Evolutionary conservation across 2,888 invertebrate genomes (phyloP).

Genomic region (Dynastes grantii): DNA sequence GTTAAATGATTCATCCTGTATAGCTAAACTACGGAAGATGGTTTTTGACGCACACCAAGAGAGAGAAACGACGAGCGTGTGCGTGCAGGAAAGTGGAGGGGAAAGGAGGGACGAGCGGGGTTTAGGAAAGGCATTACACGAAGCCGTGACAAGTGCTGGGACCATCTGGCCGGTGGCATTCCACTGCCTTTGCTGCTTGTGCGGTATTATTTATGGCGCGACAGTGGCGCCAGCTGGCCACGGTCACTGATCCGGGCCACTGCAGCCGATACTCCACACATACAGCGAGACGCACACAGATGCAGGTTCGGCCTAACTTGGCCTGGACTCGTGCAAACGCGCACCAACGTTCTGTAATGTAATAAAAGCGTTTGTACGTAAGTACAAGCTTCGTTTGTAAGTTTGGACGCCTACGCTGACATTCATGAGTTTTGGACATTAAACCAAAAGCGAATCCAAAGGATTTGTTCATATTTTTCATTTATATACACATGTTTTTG

Average conservation of each 20-base stretch:
- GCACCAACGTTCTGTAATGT: slow-evolving; percentile 1
- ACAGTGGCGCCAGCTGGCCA: slow-evolving; percentile 71
- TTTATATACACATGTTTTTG: too few relatives aligned
- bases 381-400: too few relatives aligned
- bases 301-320: not conserved
- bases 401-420: too few relatives aligned
- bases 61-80: slow-evolving; percentile 6
- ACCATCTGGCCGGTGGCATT: slow-evolving; percentile 70
- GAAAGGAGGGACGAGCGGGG: slow-evolving; percentile 65
- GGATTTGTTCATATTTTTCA: too few relatives aligned
- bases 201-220: slow-evolving; percentile 71
- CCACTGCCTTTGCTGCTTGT: slow-evolving; percentile 67
- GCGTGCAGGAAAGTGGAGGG: slow-evolving; percentile 56
- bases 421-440: too few relatives aligned
- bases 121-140: slow-evolving; percentile 63
- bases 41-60: too few relatives aligned
- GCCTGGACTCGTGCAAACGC: not conserved
- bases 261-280: slow-evolving; percentile 49
- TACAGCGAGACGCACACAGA: slow-evolving; percentile 17
- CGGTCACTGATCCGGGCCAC: slow-evolving; percentile 69
- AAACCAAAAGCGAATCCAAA: too few relatives aligned
- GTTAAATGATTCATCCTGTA: too few relatives aligned
- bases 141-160: slow-evolving; percentile 60
- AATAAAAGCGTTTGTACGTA: too few relatives aligned
- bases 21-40: too few relatives aligned